Percentiles rank a stretch among this genome's conserved stretches.
These are phyloP conservation scores for Sussaba pulchella DNA, from an alignment of 2,888 invertebrate genomes.

Conservation along the genomic window DNA sequence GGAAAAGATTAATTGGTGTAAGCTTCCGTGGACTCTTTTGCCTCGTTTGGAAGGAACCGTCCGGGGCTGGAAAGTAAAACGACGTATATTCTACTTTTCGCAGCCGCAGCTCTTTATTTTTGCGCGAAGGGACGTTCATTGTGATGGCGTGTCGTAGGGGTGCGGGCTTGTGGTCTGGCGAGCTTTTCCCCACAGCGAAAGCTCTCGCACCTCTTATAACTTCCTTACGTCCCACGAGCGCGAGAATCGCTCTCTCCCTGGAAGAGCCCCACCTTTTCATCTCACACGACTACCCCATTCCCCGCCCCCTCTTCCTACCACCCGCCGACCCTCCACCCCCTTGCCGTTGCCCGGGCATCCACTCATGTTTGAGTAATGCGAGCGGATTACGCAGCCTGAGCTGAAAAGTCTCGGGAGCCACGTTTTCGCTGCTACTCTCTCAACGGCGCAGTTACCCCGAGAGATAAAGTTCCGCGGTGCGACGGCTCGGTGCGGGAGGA, in stretches of 20 bases:
- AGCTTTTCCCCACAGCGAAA: slow-evolving; percentile 18
- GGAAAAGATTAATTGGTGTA: slow-evolving; percentile 38
- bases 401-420: slow-evolving; percentile 71
- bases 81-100: slow-evolving; percentile 37
- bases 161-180: slow-evolving; percentile 2
- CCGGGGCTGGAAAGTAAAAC: slow-evolving; percentile 9
- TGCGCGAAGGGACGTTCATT: slow-evolving; percentile 27
- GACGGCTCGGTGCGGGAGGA: slow-evolving; percentile 53
- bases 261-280: not conserved
- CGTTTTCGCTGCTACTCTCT: slow-evolving; percentile 66
- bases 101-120: slow-evolving; percentile 45
- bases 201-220: slow-evolving; percentile 51
- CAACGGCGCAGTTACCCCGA: slow-evolving; percentile 5
- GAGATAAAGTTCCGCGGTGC: slow-evolving; percentile 69
- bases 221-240: slow-evolving; percentile 48
- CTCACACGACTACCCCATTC: not conserved
- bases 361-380: slow-evolving; percentile 74
- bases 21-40: slow-evolving; percentile 9
- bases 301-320: not conserved
- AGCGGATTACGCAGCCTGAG: slow-evolving; percentile 72
- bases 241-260: slow-evolving; percentile 31
- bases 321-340: slow-evolving; percentile 24
- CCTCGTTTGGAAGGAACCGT: slow-evolving; percentile 2
- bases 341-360: slow-evolving; percentile 59
- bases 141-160: not conserved